Conservation (phyloP, 1,140 invertebrate genomes). For the Caenorhabditis remanei region DNA sequence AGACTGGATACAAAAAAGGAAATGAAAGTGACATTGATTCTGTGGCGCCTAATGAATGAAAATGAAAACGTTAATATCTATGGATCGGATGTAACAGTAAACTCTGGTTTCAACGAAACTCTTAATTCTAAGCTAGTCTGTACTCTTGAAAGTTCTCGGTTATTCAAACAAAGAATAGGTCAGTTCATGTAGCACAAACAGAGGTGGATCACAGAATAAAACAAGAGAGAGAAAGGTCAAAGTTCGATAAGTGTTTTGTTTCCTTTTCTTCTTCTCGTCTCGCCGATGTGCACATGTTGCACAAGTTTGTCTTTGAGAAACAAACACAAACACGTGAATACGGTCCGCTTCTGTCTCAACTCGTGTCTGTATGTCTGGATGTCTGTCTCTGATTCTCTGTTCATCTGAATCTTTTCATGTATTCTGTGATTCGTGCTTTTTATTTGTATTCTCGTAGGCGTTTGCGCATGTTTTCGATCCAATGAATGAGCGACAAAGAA, state of each 20-base stretch:
- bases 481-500: not conserved
- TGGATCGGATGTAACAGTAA: too few relatives aligned
- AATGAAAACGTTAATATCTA: too few relatives aligned
- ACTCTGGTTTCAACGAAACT: too few relatives aligned
- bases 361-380: not conserved
- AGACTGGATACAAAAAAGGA: too few relatives aligned
- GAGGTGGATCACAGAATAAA: not conserved
- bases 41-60: too few relatives aligned
- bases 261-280: not conserved
- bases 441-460: slow-evolving; percentile 29
- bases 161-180: not conserved
- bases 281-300: not conserved
- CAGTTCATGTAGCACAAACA: not conserved
- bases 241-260: not conserved
- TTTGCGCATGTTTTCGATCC: slow-evolving; percentile 22
- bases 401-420: not conserved
- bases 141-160: slow-evolving; percentile 36
- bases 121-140: not conserved
- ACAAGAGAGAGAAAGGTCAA: slow-evolving; percentile 12
- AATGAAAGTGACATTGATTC: too few relatives aligned
- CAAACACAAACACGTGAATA: not conserved
- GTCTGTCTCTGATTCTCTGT: not conserved
- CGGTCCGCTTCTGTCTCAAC: not conserved
- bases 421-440: not conserved
- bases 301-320: slow-evolving; percentile 28